These are phyloP conservation scores for Crypturellus undulatus DNA, from an alignment of 2,113 vertebrate species.

Conservation along the genomic window DNA sequence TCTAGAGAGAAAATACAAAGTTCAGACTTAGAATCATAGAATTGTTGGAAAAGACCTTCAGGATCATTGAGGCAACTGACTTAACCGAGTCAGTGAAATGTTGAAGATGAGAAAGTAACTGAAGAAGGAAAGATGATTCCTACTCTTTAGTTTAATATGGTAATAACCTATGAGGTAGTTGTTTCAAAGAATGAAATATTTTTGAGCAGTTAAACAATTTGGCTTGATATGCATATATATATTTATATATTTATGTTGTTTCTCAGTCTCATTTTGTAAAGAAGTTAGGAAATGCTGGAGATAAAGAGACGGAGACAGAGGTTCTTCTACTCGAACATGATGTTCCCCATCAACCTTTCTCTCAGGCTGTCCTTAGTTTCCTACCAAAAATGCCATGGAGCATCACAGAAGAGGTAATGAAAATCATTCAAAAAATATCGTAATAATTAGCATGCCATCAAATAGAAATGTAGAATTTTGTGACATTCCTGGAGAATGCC, in stretches of 20 bases:
- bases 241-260: neutral
- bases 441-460: neutral
- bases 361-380: conserved; percentile 92
- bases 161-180: neutral
- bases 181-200: neutral
- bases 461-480: neutral
- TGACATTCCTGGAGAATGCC: neutral
- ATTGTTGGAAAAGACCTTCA: no score
- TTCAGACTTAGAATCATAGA: neutral
- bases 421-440: neutral
- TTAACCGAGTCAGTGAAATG: neutral
- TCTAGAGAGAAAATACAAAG: accelerated
- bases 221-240: neutral
- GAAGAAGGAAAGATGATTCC: neutral
- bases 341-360: conserved; percentile 95
- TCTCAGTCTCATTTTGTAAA: conserved; percentile 96
- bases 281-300: conserved; percentile 89
- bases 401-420: conserved; percentile 88
- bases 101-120: neutral
- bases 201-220: neutral
- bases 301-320: conserved; percentile 94
- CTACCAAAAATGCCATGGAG: conserved; percentile 94
- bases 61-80: neutral
- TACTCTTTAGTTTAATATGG: neutral
- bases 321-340: conserved; percentile 96